Conservation (phyloP, 2,113 vertebrate species). For the Channa argus region DNA sequence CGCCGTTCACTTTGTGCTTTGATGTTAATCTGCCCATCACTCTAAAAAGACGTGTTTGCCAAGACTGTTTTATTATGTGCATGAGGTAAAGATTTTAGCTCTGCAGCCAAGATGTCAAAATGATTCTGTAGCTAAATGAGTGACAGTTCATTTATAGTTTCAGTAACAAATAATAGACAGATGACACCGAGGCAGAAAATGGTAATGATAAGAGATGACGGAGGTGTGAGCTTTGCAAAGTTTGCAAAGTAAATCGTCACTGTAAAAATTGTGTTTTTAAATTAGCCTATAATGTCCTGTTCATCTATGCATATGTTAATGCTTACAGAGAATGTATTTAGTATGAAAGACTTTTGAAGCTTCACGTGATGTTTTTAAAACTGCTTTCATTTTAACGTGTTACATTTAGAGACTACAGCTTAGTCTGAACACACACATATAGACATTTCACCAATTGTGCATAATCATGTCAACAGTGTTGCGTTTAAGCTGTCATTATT, state of each 20-base stretch:
- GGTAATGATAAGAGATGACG: not conserved
- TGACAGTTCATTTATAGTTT: not conserved
- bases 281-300: constrained; percentile 1
- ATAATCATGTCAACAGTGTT: too few relatives aligned
- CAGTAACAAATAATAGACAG: not conserved
- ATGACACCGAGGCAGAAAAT: not conserved
- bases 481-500: not conserved
- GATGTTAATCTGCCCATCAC: too few relatives aligned
- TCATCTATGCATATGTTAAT: constrained; percentile 3
- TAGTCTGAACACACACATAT: constrained; percentile 20
- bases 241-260: constrained; percentile 13
- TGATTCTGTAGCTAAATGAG: not conserved
- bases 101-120: not conserved
- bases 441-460: too few relatives aligned
- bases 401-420: not conserved
- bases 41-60: not conserved
- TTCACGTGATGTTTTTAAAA: not conserved
- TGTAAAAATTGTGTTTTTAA: not conserved
- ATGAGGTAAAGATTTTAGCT: not conserved
- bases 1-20: too few relatives aligned
- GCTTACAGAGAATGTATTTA: constrained; percentile 17
- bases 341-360: constrained; percentile 16
- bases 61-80: not conserved
- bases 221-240: not conserved
- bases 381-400: constrained; percentile 27